phyloP scores from a whole-genome alignment of 2,888 invertebrate species.

The Apamea anceps region DNA sequence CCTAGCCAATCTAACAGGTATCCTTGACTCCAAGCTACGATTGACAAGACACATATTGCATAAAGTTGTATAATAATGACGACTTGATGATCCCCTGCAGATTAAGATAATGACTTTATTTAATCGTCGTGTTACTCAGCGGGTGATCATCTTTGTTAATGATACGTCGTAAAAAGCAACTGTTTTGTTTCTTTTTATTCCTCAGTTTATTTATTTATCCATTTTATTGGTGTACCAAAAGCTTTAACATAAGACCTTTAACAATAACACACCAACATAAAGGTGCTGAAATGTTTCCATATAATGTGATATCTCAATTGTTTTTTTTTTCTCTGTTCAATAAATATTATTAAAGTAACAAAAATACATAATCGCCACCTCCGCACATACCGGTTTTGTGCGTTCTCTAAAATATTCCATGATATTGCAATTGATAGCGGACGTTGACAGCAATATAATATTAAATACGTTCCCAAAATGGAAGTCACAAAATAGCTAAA shows the following conservation, averaged over 20 bases:
- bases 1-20: not conserved
- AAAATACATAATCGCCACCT: not conserved
- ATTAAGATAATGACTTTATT: constrained; percentile 40
- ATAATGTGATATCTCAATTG: not conserved
- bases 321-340: not conserved
- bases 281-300: not conserved
- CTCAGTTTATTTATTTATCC: constrained; percentile 4
- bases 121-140: constrained; percentile 20
- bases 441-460: not conserved
- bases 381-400: constrained; percentile 34
- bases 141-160: constrained; percentile 27
- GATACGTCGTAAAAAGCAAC: constrained; percentile 16
- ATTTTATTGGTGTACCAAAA: not conserved
- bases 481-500: not conserved
- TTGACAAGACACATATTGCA: constrained; percentile 25
- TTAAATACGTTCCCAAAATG: not conserved
- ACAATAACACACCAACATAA: constrained; percentile 5
- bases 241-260: not conserved
- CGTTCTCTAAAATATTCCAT: constrained; percentile 49
- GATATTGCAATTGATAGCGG: constrained; percentile 14
- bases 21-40: constrained; percentile 27
- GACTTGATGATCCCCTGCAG: constrained; percentile 15
- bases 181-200: not conserved
- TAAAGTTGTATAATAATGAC: constrained; percentile 23
- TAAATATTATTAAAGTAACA: not conserved